Base-by-base conservation (phyloP, 2,888 invertebrate species). In the Oscheius myriophilus region DNA sequence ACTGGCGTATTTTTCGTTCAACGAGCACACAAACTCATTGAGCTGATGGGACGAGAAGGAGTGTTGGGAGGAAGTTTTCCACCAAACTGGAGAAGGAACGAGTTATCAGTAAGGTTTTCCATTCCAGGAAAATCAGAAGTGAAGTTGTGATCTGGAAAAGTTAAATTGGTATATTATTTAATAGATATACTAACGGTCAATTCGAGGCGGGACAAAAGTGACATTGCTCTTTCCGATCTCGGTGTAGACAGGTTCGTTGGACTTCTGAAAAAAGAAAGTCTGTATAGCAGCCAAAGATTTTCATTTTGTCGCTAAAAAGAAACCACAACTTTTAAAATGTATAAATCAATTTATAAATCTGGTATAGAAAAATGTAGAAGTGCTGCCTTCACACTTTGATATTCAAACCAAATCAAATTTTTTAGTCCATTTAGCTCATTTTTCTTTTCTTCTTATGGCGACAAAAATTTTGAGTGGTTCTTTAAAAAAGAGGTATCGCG, bases 71-170 rank as follows among this genome's bases (percentile, higher is more conserved):
- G 63, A 3, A 63, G 26, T 2, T 42, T 42, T 18, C 63, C 63
- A 14, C 63, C 63, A 42, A 63, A 52, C 25, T 63, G 52, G 2
- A 63, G 42, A 39, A 65, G 73, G 63, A 73, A 75, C 3, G 54
- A 58, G 53, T 78, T 78, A 55, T 78, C 78, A 0, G 70, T 72
- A 0, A 68, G 39, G 39, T 75, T 71, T 51, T 78, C 78, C 6
- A 78, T 66, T 25, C 78, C 78, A 6, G 78, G 78, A 25, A 78
- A 78, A 41, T 78, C 78, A 4, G 64, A 49, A 0, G 72, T 73
- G 61, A 72, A 75, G 64, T 75, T 78, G 53, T 73, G 72, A 2
- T 64, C 69, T 45, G 25, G 4, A 33, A 55, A 64, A 21, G 18
- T 26, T 52, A 39, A 49, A 49, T 23, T 33, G 33, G 23, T 1